Evolutionary conservation across 30 jellyfish, hydroid and myxozoan genomes (phyloP).

Genomic region (Clytia hemisphaerica): DNA sequence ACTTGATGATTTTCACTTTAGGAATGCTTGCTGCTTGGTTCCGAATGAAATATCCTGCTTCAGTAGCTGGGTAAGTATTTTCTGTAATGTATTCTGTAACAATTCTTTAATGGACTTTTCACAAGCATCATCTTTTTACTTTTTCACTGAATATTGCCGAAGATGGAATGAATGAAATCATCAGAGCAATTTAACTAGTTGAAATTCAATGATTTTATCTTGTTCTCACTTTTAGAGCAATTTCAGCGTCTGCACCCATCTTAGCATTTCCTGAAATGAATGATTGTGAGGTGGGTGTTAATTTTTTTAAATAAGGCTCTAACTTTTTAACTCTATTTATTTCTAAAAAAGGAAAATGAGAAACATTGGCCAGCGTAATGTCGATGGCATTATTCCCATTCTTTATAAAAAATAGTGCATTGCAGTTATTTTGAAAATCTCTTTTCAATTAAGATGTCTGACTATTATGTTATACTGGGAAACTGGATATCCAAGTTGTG

Average conservation of each 20-base stretch:
- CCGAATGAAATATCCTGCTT: slow-evolving; percentile 83
- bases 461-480: too few relatives aligned
- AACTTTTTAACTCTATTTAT: too few relatives aligned
- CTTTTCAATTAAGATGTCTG: not conserved
- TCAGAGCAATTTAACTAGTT: not conserved
- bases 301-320: too few relatives aligned
- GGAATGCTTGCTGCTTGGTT: slow-evolving; percentile 98
- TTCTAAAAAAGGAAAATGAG: too few relatives aligned
- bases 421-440: not conserved
- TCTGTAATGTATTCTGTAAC: not conserved
- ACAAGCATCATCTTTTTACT: too few relatives aligned
- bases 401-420: not conserved
- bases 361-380: too few relatives aligned
- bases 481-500: too few relatives aligned
- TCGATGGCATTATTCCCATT: too few relatives aligned
- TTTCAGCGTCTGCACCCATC: slow-evolving; percentile 92
- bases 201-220: not conserved
- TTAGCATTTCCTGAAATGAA: slow-evolving; percentile 80
- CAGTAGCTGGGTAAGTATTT: slow-evolving; percentile 83
- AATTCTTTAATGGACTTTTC: too few relatives aligned
- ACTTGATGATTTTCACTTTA: not conserved
- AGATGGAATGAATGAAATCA: not conserved
- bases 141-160: not conserved
- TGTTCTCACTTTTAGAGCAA: slow-evolving; percentile 49
- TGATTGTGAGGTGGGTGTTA: slow-evolving; percentile 66